Percentiles rank a stretch among this genome's conserved stretches.
phyloP scores from a whole-genome alignment of 2,888 invertebrate species.

The Drosophila tripunctata region DNA sequence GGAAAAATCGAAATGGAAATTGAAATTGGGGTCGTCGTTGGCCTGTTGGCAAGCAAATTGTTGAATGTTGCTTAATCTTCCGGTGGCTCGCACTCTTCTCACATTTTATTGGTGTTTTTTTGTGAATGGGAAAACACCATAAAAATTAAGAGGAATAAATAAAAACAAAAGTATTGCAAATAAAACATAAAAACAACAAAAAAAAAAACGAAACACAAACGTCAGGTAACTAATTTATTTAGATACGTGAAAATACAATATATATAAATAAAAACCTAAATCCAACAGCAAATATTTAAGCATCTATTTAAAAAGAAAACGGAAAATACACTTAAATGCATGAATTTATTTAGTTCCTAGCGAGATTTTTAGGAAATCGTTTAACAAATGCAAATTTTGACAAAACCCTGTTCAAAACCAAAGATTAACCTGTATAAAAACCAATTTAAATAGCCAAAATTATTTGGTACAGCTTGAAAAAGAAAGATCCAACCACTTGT shows the following conservation, averaged over 20 bases:
- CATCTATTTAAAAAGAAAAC: too few species aligned
- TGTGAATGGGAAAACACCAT: slow-evolving; percentile 55
- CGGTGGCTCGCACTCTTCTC: slow-evolving; percentile 34
- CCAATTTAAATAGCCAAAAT: background rate
- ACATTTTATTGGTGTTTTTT: slow-evolving; percentile 36
- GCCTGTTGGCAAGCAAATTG: slow-evolving; percentile 42
- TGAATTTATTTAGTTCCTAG: too few species aligned
- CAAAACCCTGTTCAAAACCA: background rate
- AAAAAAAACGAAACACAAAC: too few species aligned
- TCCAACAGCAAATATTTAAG: too few species aligned
- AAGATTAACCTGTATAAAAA: too few species aligned
- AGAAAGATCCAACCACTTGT: slow-evolving; percentile 8
- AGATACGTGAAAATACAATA: background rate
- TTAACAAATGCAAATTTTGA: background rate
- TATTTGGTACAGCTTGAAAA: background rate
- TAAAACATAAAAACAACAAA: slow-evolving; percentile 11
- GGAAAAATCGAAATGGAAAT: slow-evolving; percentile 43
- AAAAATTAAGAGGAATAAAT: slow-evolving; percentile 40
- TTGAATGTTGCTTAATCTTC: slow-evolving; percentile 45
- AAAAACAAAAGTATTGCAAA: slow-evolving; percentile 21
- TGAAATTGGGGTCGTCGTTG: slow-evolving; percentile 40
- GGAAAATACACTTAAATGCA: too few species aligned
- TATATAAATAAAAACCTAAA: background rate
- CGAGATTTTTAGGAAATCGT: background rate
- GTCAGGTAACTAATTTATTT: slow-evolving; percentile 4